phyloP scores from a whole-genome alignment of 2,113 vertebrate genomes.

The Cottus gobio region DNA sequence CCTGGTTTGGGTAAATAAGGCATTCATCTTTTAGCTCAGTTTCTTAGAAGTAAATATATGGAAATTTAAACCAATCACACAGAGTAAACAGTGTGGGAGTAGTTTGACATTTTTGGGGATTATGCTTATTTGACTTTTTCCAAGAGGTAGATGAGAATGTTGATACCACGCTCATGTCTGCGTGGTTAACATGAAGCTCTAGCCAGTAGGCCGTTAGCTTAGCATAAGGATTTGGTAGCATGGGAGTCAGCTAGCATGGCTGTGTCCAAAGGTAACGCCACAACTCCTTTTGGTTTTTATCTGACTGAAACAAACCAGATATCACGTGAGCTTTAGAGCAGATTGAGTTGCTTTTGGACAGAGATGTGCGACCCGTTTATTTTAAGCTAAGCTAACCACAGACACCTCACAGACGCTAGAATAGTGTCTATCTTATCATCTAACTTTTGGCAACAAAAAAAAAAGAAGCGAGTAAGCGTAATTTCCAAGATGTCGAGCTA shows the following conservation, averaged over 20 bases:
- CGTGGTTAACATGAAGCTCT: not conserved
- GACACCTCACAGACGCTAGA: not conserved
- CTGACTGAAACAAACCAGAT: not conserved
- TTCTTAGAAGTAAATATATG: conserved; percentile 32
- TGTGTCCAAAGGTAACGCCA: not conserved
- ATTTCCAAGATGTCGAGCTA: not conserved
- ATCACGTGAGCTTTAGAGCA: not conserved
- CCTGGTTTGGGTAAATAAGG: conserved; percentile 29
- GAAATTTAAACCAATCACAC: conserved; percentile 23
- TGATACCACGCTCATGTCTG: not conserved
- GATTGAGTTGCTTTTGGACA: not conserved
- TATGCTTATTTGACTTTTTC: not conserved
- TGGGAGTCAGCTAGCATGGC: not conserved
- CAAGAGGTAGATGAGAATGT: not conserved
- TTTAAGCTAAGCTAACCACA: not conserved
- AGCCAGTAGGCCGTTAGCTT: not conserved
- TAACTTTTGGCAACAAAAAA: not conserved
- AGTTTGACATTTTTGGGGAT: not conserved
- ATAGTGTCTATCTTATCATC: not conserved
- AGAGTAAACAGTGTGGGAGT: not conserved
- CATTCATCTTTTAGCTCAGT: not conserved
- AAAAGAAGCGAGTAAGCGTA: not conserved
- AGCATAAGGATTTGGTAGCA: not conserved
- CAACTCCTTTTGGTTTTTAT: not conserved
- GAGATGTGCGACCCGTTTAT: not conserved